These are phyloP conservation scores for Pararge aegeria DNA, from an alignment of 1,140 invertebrate species.

Conservation along the genomic window DNA sequence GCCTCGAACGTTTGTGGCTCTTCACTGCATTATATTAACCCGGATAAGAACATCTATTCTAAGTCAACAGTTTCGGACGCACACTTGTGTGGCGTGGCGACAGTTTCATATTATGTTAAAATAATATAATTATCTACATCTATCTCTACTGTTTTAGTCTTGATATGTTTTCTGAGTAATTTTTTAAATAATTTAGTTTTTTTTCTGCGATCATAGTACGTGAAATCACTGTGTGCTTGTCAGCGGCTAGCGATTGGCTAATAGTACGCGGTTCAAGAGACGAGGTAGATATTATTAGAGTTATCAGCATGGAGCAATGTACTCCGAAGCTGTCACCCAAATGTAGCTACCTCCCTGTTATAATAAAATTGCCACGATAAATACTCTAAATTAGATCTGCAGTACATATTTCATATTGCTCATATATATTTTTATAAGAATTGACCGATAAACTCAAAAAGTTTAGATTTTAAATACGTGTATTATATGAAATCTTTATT, in stretches of 20 bases:
- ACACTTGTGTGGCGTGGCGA: neutral
- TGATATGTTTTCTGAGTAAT: neutral
- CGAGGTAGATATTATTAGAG: slow-evolving; percentile 64
- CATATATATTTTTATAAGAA: neutral
- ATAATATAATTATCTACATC: too few relatives aligned
- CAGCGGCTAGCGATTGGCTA: slow-evolving; percentile 44
- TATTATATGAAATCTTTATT: too few relatives aligned
- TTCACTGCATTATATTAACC: slow-evolving; percentile 10
- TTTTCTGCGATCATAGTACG: neutral
- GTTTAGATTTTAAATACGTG: too few relatives aligned
- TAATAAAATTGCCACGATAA: neutral
- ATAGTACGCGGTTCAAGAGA: slow-evolving; percentile 47
- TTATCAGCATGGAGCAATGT: slow-evolving; percentile 67
- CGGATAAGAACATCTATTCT: neutral
- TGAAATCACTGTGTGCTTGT: slow-evolving; percentile 8
- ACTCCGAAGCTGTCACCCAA: slow-evolving; percentile 39
- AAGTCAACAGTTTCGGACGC: slow-evolving; percentile 1
- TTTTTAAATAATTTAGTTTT: neutral
- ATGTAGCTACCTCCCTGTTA: neutral
- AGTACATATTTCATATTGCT: neutral
- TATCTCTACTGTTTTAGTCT: too few relatives aligned
- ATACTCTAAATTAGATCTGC: neutral
- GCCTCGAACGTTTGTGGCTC: slow-evolving; percentile 2
- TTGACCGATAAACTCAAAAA: too few relatives aligned
- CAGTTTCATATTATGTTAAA: neutral